These are phyloP conservation scores for Lithophane semibrunnea DNA, from an alignment of 2,888 invertebrate species.

Conservation along the genomic window DNA sequence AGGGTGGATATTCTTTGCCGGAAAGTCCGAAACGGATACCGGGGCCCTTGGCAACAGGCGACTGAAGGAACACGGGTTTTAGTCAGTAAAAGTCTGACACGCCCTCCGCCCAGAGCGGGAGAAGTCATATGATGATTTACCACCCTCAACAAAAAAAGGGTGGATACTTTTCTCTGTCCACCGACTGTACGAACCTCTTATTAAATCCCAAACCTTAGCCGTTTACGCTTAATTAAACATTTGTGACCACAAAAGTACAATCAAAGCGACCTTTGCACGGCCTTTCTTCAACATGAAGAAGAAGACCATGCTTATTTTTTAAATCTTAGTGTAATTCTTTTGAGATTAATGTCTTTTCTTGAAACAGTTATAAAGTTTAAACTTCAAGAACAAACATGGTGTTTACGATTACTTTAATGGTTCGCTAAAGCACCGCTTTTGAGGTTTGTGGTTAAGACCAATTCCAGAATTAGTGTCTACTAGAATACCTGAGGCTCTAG, in stretches of 20 bases:
- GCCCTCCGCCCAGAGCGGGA: too few relatives aligned
- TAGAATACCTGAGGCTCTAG: neutral
- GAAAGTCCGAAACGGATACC: too few relatives aligned
- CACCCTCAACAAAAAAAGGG: too few relatives aligned
- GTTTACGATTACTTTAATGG: slow-evolving; percentile 36
- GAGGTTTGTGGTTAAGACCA: slow-evolving; percentile 21
- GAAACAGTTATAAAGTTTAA: slow-evolving; percentile 31
- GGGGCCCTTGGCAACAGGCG: too few relatives aligned
- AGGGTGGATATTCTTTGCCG: too few relatives aligned
- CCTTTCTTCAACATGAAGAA: too few relatives aligned
- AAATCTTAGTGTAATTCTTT: neutral
- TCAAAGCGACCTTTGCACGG: neutral
- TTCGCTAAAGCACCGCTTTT: slow-evolving; percentile 26
- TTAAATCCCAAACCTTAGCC: neutral
- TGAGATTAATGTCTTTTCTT: slow-evolving; percentile 7
- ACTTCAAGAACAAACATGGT: slow-evolving; percentile 9
- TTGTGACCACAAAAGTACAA: neutral
- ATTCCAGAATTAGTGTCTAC: slow-evolving; percentile 20
- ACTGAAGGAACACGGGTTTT: too few relatives aligned
- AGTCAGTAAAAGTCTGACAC: too few relatives aligned
- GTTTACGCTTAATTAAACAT: neutral
- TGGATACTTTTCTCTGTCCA: too few relatives aligned
- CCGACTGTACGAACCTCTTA: neutral
- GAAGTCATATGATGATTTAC: too few relatives aligned
- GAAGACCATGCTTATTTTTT: slow-evolving; percentile 3